phyloP scores from a whole-genome alignment of 2,113 vertebrate genomes.

The Menura novaehollandiae region DNA sequence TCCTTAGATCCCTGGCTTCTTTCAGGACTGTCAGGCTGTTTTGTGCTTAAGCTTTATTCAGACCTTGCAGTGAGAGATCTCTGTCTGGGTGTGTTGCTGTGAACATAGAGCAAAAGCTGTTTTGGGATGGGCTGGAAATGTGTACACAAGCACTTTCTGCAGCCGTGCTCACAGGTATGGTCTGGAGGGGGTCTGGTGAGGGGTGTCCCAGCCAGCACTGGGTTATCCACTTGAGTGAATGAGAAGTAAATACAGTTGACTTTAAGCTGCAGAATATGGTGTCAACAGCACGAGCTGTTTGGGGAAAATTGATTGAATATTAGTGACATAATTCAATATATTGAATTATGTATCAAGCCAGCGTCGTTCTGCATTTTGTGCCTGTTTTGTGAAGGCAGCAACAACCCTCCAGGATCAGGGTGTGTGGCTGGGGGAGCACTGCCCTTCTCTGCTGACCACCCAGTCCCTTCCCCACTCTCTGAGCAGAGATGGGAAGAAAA shows the following conservation, averaged over 20 bases:
- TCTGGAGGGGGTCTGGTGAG: not conserved
- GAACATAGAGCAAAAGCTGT: not conserved
- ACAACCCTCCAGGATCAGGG: not conserved
- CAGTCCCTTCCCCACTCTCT: not conserved
- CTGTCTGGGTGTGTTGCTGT: not conserved
- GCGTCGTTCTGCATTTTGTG: not conserved
- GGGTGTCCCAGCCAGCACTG: not conserved
- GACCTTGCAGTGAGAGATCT: not conserved
- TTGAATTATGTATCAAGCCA: not conserved
- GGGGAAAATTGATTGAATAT: not conserved
- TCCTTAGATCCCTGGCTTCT: constrained; percentile 15
- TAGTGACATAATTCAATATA: not conserved
- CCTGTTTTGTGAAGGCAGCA: not conserved
- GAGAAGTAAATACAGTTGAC: not conserved
- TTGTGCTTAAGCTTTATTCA: constrained; percentile 10
- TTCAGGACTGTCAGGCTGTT: constrained; percentile 11
- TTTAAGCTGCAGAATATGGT: not conserved
- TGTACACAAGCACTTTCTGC: not conserved
- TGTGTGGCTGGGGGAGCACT: not conserved
- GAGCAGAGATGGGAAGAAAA: not conserved
- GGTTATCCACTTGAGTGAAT: not conserved
- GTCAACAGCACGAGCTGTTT: not conserved
- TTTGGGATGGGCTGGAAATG: not conserved
- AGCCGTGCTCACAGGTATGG: not conserved
- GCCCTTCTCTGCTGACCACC: not conserved